phyloP scores from a whole-genome alignment of 2,113 vertebrate species.

The Hirundichthys speculiger region DNA sequence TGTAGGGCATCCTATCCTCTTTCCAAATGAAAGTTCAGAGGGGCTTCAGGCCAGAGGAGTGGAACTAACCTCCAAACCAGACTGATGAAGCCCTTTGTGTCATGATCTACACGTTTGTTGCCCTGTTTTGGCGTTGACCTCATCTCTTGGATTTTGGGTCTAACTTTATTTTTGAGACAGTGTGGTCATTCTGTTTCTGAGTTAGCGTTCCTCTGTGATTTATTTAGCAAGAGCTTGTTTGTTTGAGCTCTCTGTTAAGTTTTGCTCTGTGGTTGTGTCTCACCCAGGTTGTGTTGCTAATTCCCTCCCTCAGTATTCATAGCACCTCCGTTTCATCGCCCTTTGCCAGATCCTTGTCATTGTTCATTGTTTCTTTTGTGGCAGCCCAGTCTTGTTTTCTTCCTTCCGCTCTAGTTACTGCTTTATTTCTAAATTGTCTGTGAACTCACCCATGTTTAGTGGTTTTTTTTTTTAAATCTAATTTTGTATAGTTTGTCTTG shows the following conservation, averaged over 20 bases:
- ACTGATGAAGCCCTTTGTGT: constrained; percentile 48
- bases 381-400: no score
- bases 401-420: no score
- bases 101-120: not conserved
- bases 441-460: not conserved
- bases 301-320: no score
- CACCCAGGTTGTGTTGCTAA: no score
- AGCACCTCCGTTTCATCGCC: no score
- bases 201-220: not conserved
- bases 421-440: no score
- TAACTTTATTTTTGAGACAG: not conserved
- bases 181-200: not conserved
- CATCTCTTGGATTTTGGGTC: not conserved
- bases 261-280: no score
- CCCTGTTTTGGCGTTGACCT: not conserved
- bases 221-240: not conserved
- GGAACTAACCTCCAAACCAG: constrained; percentile 32
- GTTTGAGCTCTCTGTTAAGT: no score
- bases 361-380: no score
- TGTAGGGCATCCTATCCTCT: constrained; percentile 37
- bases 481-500: not conserved
- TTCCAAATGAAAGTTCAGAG: constrained; percentile 64
- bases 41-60: constrained; percentile 32
- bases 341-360: no score
- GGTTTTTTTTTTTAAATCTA: constrained; percentile 5